These are phyloP conservation scores for Spheniscus humboldti DNA, from an alignment of 2,797 vertebrate species.

Conservation along the genomic window DNA sequence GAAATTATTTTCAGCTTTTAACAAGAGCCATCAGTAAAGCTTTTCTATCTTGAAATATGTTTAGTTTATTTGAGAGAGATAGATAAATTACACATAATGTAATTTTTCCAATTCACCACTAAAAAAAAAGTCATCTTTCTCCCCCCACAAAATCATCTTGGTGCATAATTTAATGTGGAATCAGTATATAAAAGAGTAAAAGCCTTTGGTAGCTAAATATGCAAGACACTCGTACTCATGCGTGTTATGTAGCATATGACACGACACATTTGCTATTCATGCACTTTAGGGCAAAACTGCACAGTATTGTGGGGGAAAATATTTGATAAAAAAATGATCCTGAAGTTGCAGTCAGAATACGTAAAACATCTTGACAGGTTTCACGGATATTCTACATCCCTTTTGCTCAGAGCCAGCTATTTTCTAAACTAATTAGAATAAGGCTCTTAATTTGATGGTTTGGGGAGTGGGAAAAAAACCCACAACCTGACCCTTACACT, in stretches of 20 bases:
- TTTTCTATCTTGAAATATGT: neutral
- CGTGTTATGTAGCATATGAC: neutral
- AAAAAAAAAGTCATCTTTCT: neutral
- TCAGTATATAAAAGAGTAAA: neutral
- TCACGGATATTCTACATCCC: neutral
- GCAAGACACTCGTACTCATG: too few relatives aligned
- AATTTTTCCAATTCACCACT: neutral
- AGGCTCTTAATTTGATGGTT: neutral
- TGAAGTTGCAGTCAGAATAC: neutral
- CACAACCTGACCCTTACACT: neutral
- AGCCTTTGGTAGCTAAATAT: neutral
- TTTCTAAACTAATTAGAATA: neutral
- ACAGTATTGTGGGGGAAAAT: neutral
- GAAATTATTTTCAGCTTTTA: constrained; percentile 8
- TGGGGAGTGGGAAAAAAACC: neutral
- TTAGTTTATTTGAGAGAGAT: neutral
- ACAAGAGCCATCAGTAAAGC: neutral
- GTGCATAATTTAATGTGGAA: neutral
- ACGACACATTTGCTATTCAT: neutral
- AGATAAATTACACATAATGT: constrained; percentile 5
- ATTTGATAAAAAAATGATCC: neutral
- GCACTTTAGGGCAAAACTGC: neutral
- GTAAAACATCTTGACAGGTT: neutral
- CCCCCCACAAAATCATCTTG: neutral
- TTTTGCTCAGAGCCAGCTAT: neutral